Evolutionary conservation across 1,140 invertebrate genomes (phyloP), one percentile per base, ranked within the genome.

Genomic region (Drosophila leontia): DNA sequence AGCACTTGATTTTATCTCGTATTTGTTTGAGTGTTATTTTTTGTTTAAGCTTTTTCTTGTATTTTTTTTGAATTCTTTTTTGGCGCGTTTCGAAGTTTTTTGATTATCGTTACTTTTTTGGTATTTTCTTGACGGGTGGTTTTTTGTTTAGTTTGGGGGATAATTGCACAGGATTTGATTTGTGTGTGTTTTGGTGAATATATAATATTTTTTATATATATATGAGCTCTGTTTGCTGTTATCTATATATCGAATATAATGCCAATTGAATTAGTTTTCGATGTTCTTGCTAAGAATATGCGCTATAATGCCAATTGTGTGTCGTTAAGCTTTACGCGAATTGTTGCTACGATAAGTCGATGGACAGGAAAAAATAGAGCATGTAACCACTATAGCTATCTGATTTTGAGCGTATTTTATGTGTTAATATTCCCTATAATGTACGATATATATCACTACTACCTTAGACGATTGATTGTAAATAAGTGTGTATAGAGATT

Each of bases 241-340:
- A 71, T 55, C 53, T 75, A 60, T 69, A 78, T 57, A 65, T 57
- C 35, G 55, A 56, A n/a, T 56, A 56, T 64, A 44, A 80, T 85
- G 82, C 82, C 82, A 85, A 85, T 83, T 65, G 57, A 63, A 37
- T 70, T 79, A 64, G 44, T 51, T 71, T 62, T 39, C 55, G 23
- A 63, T 58, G 34, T 53, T 63, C 8, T 62, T 1, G 37, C 62
- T 74, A 51, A 34, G n/a, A 32, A 55, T 51, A 75, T 60, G 23
- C 59, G 55, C 17, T 78, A 69, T 15, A 56, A 56, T 88, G 85
- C 84, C 84, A 81, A 87, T 87, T 78, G 80, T 82, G 74, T 51
- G 56, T 39, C 19, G 56, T 58, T 59, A 85, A 90, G 85, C 64
- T 81, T 88, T 81, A 88, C 55, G 86, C 85, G 81, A 88, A 88